Percentiles rank a stretch among this genome's conserved stretches.
Evolutionary conservation across 2,113 vertebrate genomes (phyloP).

Genomic region (Ascaphus truei): DNA sequence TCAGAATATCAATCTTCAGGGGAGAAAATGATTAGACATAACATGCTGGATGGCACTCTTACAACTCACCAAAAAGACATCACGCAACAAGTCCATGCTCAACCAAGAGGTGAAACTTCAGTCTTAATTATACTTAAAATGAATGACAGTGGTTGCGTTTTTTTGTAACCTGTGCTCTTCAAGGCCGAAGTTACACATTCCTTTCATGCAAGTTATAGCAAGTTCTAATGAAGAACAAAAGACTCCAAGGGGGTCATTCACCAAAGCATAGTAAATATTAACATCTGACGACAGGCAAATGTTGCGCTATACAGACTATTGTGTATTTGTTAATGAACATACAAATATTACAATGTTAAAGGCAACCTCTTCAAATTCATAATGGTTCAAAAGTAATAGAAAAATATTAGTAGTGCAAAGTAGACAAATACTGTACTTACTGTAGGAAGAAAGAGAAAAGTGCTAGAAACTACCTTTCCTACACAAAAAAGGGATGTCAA

Average conservation of each 20-base stretch:
- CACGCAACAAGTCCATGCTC: conserved; percentile 71
- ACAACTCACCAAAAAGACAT: conserved; percentile 78
- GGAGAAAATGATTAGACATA: conserved; percentile 76
- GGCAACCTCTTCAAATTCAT: too few species aligned
- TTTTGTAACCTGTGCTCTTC: conserved; percentile 62
- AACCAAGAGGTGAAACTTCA: conserved; percentile 90
- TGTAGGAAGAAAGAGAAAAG: too few species aligned
- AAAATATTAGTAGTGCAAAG: too few species aligned
- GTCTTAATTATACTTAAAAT: conserved; percentile 73
- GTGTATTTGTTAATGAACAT: too few species aligned
- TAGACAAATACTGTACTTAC: too few species aligned
- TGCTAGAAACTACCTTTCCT: too few species aligned
- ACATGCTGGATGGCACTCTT: conserved; percentile 81
- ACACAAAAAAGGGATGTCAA: too few species aligned
- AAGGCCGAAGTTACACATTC: conserved; percentile 49
- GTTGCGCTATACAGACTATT: too few species aligned
- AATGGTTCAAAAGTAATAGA: too few species aligned
- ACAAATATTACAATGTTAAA: too few species aligned
- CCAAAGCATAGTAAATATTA: too few species aligned
- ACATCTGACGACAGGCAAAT: too few species aligned
- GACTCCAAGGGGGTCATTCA: neutral
- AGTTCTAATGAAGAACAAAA: conserved; percentile 28
- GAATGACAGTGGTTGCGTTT: conserved; percentile 61
- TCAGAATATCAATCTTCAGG: conserved; percentile 67
- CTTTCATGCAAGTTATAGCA: conserved; percentile 54